These are phyloP conservation scores for Tachyglossus aculeatus DNA, from an alignment of 2,797 vertebrate species.

Conservation along the genomic window DNA sequence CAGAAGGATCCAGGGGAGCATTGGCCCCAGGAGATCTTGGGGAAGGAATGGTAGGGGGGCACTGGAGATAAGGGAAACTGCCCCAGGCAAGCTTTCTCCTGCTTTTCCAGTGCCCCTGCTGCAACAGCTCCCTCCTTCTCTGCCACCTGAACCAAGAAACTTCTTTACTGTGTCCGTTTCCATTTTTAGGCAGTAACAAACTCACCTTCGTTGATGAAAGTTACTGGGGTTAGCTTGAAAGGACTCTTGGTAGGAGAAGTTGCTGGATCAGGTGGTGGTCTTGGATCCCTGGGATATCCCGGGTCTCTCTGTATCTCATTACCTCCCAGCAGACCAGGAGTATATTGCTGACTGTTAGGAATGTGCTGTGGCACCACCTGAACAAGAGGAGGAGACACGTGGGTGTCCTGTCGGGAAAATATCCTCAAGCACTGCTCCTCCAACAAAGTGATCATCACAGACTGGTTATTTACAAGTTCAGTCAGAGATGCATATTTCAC, in stretches of 20 bases:
- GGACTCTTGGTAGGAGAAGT: slow-evolving; percentile 86
- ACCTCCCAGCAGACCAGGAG: slow-evolving; percentile 76
- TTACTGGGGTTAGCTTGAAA: slow-evolving; percentile 85
- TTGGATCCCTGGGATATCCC: slow-evolving; percentile 83
- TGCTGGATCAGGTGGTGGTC: slow-evolving; percentile 74
- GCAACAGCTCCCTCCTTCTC: no score
- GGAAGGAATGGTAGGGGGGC: no score
- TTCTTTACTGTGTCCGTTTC: background rate
- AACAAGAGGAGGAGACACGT: slow-evolving; percentile 89
- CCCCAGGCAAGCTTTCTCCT: no score
- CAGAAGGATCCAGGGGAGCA: no score
- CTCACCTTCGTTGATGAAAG: slow-evolving; percentile 89
- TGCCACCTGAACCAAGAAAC: background rate
- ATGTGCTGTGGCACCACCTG: slow-evolving; percentile 92
- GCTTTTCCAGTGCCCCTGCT: no score
- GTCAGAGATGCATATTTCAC: slow-evolving; percentile 86
- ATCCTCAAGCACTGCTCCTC: slow-evolving; percentile 92
- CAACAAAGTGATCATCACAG: slow-evolving; percentile 85
- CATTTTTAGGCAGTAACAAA: background rate
- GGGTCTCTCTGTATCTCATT: slow-evolving; percentile 96
- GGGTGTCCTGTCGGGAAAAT: slow-evolving; percentile 83
- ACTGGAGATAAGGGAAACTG: no score
- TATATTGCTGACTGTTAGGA: slow-evolving; percentile 85
- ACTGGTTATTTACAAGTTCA: slow-evolving; percentile 96
- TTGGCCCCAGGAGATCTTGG: no score